These are phyloP conservation scores for Bilobella aurantiaca DNA, from an alignment of 1,140 invertebrate species.

Conservation along the genomic window DNA sequence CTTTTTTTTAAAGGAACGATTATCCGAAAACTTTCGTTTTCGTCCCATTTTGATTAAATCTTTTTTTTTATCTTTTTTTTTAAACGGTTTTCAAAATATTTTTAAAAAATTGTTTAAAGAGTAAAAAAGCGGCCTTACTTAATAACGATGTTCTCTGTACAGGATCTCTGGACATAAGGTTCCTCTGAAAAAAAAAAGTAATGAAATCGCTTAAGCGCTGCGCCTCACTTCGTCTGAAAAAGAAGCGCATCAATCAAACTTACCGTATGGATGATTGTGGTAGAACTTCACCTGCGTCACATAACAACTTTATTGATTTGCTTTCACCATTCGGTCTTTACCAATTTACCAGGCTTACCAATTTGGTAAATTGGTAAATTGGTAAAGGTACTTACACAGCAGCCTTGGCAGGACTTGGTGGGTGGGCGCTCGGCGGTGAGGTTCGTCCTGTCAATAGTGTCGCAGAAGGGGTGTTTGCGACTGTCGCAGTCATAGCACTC, in stretches of 20 bases:
- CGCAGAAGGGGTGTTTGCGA: conserved; percentile 73
- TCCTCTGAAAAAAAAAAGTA: conserved; percentile 56
- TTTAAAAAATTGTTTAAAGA: no score
- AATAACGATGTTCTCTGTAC: conserved; percentile 83
- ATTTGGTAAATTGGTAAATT: conserved; percentile 54
- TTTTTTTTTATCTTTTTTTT: no score
- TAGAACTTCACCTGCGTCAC: conserved; percentile 13
- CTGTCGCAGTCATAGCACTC: conserved; percentile 74
- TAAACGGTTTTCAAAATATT: no score
- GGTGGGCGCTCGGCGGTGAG: conserved; percentile 70
- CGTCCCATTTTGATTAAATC: no score
- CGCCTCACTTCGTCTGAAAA: no score
- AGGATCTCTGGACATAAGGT: conserved; percentile 76
- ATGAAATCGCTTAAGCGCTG: conserved; percentile 4
- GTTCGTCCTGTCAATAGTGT: conserved; percentile 85
- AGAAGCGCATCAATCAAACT: background rate
- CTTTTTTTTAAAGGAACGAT: no score
- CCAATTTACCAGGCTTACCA: conserved; percentile 70
- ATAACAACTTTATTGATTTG: no score
- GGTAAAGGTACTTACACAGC: conserved; percentile 90
- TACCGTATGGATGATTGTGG: background rate
- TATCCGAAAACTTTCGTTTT: no score
- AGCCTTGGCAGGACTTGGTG: conserved; percentile 75
- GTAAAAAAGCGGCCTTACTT: no score
- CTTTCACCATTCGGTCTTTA: no score